phyloP scores from a whole-genome alignment of 2,888 invertebrate species.

The Acanthoscelides obtectus region DNA sequence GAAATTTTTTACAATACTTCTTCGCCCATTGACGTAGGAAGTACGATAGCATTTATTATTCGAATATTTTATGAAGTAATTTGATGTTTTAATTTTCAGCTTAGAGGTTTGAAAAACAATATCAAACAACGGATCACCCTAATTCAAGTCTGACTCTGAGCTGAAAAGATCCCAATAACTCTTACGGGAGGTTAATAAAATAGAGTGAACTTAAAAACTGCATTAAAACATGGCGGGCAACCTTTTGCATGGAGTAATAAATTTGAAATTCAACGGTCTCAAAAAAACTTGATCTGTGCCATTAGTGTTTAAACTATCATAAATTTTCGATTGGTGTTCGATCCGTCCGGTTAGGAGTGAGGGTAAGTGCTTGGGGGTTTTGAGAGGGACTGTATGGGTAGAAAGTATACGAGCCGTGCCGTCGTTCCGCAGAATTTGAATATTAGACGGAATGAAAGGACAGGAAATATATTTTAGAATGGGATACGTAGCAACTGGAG shows the following conservation, averaged over 20 bases:
- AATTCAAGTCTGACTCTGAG: background rate
- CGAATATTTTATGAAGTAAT: no score
- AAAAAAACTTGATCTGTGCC: conserved; percentile 38
- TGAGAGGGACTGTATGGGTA: conserved; percentile 42
- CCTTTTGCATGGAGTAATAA: conserved; percentile 37
- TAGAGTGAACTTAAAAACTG: conserved; percentile 39
- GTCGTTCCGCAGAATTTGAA: background rate
- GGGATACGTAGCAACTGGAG: background rate
- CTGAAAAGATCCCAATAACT: conserved; percentile 22
- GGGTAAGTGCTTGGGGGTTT: conserved; percentile 43
- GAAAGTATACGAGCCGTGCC: conserved; percentile 36
- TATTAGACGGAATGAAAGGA: background rate
- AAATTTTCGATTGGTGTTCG: conserved; percentile 45
- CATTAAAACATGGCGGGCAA: conserved; percentile 36
- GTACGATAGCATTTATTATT: no score
- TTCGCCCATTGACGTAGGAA: no score
- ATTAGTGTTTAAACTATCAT: conserved; percentile 45
- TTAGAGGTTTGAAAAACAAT: no score
- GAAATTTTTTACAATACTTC: no score
- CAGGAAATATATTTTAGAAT: background rate
- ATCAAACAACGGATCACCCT: background rate
- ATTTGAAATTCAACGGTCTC: conserved; percentile 38
- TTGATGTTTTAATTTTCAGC: no score
- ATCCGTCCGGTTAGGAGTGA: conserved; percentile 38
- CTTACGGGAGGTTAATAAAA: conserved; percentile 36